Base-by-base conservation (phyloP, 30 jellyfish, hydroid and myxozoan genomes). In the Turritopsis dohrnii region DNA sequence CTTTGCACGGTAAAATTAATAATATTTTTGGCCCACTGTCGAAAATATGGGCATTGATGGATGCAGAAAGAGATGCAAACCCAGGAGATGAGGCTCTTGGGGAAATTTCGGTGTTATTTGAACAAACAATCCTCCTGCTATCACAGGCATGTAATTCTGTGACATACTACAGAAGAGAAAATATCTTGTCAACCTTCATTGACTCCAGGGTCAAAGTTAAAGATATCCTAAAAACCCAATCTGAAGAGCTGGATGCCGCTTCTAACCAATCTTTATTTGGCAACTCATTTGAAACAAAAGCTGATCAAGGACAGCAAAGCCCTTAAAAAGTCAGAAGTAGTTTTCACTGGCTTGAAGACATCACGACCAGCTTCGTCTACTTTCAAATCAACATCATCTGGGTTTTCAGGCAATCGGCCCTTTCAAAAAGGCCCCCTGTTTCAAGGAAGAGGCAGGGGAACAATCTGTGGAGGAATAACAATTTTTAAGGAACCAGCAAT, bases 101-200 rank as follows among this genome's bases (percentile, higher is more conserved):
- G 21, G 81, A 72, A n/a, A 29, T 19, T 23, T 23, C 24, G 18
- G 21, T 72, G 24, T n/a, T n/a, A n/a, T n/a, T 21, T 25, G 81
- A 72, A 72, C 81, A 72, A 0, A 25, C 81, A 18, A 72, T 72
- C 30, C 24, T 72, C 30, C 81, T 72, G 24, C 81, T 72, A 19
- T 21, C 0, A 23, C 81, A 72, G 30, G 28, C 30, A 25, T 72
- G n/a, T n/a, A n/a, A n/a, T n/a, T n/a, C n/a, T n/a, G n/a, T n/a
- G n/a, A n/a, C n/a, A n/a, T n/a, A n/a, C 24, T 25, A 72, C 30
- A 21, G 0, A 21, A 72, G 81, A 25, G 81, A 72, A 25, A 72
- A 0, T 29, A 25, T 72, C 81, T 1, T 72, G 28, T 19, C 30
- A 19, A 72, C 81, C 0, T 0, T 72, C 21, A 72, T 72, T 0